Conservation (phyloP, 1,140 invertebrate species). For the Cotesia chilonis region DNA sequence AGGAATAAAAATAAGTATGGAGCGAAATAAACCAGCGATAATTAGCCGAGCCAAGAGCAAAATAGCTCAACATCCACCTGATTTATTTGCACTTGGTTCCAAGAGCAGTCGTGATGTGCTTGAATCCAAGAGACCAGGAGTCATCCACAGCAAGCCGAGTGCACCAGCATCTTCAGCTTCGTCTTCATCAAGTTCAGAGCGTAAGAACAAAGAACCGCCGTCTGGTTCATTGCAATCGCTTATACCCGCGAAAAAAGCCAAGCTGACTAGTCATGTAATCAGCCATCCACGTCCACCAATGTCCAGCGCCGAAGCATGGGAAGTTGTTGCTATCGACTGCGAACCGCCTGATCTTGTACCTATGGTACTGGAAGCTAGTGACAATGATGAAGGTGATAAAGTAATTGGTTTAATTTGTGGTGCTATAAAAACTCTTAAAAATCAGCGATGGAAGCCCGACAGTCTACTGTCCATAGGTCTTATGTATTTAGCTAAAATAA, state of each 20-base stretch:
- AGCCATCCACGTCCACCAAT: conserved; percentile 52
- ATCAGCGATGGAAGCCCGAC: conserved; percentile 81
- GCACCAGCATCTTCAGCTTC: conserved; percentile 53
- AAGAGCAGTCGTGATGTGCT: conserved; percentile 64
- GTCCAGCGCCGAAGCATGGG: conserved; percentile 68
- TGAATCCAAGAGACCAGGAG: conserved; percentile 67
- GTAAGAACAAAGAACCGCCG: conserved; percentile 66
- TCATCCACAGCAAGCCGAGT: conserved; percentile 65
- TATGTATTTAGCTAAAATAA: conserved; percentile 83
- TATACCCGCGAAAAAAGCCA: conserved; percentile 63
- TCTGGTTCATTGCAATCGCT: conserved; percentile 55
- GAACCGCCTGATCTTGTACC: conserved; percentile 71
- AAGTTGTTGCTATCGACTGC: conserved; percentile 68
- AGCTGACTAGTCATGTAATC: conserved; percentile 51
- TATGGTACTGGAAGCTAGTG: conserved; percentile 67
- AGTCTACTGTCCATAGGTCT: conserved; percentile 79
- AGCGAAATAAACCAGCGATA: conserved; percentile 66
- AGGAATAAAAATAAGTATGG: conserved; percentile 61
- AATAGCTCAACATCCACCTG: conserved; percentile 71
- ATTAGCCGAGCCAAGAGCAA: conserved; percentile 71
- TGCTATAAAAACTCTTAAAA: conserved; percentile 73
- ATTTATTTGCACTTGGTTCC: conserved; percentile 71
- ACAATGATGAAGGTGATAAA: conserved; percentile 72
- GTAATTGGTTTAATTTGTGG: conserved; percentile 71
- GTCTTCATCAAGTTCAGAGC: conserved; percentile 61